These are phyloP conservation scores for Chymomyza amoena DNA, from an alignment of 2,888 invertebrate species.

Conservation along the genomic window DNA sequence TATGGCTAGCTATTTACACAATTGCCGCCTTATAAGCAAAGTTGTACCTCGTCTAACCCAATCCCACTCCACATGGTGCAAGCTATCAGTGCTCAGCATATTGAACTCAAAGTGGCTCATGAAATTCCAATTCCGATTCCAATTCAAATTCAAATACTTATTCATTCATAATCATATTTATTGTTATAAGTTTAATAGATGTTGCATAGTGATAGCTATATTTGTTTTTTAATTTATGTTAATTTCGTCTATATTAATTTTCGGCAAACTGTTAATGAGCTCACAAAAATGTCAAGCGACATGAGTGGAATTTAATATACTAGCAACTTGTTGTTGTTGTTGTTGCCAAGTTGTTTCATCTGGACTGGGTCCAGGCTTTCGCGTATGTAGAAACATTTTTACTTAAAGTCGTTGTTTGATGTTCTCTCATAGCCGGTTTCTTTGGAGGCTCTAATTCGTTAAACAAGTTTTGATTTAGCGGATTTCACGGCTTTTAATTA, in stretches of 20 bases:
- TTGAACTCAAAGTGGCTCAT: conserved; percentile 42
- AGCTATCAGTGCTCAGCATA: conserved; percentile 7
- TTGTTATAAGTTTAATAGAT: not conserved
- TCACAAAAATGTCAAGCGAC: conserved; percentile 43
- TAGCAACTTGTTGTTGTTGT: conserved; percentile 1
- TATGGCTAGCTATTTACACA: conserved; percentile 50
- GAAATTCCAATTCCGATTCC: not conserved
- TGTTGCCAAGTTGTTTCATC: not conserved
- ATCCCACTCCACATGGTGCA: not conserved
- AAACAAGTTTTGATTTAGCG: conserved; percentile 57
- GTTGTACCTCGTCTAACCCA: not conserved
- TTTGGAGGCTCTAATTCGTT: conserved; percentile 46
- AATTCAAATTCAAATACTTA: not conserved
- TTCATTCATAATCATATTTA: not conserved
- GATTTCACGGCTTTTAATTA: conserved; percentile 66
- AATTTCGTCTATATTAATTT: conserved; percentile 32
- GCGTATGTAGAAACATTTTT: conserved; percentile 40
- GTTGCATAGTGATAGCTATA: conserved; percentile 40
- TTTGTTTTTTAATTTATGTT: conserved; percentile 39
- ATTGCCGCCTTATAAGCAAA: conserved; percentile 36
- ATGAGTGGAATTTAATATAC: conserved; percentile 22
- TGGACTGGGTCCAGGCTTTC: conserved; percentile 17
- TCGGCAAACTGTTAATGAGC: conserved; percentile 45
- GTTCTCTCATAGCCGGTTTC: conserved; percentile 52
- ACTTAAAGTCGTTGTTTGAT: conserved; percentile 21